Evolutionary conservation across 2,113 vertebrate species (phyloP).

Genomic region (Podarcis muralis): DNA sequence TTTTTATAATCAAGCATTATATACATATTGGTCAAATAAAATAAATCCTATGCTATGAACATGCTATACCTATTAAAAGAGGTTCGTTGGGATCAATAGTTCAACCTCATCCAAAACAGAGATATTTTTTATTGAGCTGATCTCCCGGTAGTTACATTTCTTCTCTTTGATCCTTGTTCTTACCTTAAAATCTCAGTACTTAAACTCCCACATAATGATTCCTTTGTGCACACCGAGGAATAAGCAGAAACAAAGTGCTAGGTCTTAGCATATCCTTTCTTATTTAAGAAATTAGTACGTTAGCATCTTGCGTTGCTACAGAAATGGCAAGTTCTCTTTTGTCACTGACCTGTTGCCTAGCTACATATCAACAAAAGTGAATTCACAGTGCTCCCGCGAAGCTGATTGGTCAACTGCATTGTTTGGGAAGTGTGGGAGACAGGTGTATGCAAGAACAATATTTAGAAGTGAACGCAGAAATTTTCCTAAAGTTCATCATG

Average conservation of each 20-base stretch:
- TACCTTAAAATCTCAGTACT: background rate
- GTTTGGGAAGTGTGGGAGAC: background rate
- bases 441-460: accelerated
- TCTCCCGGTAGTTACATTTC: background rate
- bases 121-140: background rate
- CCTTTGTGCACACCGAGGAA: background rate
- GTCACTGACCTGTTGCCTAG: conserved; percentile 44
- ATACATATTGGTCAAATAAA: background rate
- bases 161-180: background rate
- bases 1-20: no score
- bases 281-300: background rate
- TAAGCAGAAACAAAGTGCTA: background rate
- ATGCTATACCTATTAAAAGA: background rate
- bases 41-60: background rate
- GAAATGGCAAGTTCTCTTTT: conserved; percentile 10
- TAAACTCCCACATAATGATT: conserved; percentile 2
- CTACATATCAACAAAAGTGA: conserved; percentile 57
- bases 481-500: background rate
- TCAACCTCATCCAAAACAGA: background rate
- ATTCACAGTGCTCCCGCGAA: background rate
- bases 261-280: background rate
- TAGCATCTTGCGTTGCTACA: background rate
- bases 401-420: conserved; percentile 16
- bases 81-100: background rate
- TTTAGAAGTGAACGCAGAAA: background rate